Conservation (phyloP, 2,797 vertebrate genomes). For the Syndactyla subalaris region DNA sequence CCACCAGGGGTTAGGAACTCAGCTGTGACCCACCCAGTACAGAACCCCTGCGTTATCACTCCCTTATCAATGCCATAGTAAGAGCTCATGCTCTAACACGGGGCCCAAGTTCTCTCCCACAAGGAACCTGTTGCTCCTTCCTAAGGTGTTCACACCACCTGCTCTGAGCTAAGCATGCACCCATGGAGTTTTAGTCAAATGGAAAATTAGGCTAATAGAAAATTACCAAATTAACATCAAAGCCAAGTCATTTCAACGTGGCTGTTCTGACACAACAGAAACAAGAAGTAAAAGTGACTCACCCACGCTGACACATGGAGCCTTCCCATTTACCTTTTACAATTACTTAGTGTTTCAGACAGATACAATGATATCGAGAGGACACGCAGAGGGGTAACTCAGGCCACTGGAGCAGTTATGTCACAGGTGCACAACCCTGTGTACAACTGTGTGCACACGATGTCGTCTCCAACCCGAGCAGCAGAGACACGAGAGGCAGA, state of each 20-base stretch:
- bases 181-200: background rate
- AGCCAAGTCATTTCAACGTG: background rate
- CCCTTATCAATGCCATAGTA: background rate
- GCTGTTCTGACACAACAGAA: background rate
- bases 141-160: background rate
- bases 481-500: background rate
- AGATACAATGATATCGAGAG: background rate
- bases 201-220: background rate
- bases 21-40: background rate
- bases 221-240: background rate
- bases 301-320: slow-evolving; percentile 17
- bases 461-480: background rate
- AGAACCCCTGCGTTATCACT: background rate
- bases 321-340: slow-evolving; percentile 35
- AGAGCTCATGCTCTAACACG: background rate
- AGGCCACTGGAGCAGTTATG: background rate
- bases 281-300: slow-evolving; percentile 42
- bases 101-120: background rate
- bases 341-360: slow-evolving; percentile 5
- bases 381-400: background rate
- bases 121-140: background rate
- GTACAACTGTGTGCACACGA: background rate
- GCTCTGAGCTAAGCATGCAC: background rate
- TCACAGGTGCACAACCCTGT: background rate
- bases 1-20: background rate